Base-by-base conservation (phyloP, 2,113 vertebrate genomes). In the Hymenochirus boettgeri region DNA sequence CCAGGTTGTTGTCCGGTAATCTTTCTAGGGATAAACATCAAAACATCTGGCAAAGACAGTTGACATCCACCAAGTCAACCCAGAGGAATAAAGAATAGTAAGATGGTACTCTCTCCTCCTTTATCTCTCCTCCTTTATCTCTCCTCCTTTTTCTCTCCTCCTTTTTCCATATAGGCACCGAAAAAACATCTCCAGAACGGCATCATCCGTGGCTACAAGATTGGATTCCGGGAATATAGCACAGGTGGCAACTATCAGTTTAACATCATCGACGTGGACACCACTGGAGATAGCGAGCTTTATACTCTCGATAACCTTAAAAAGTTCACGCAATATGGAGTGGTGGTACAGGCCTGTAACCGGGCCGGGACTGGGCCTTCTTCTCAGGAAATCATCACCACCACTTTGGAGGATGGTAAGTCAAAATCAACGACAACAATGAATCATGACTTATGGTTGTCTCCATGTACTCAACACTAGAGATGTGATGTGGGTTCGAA, bases 331-430 rank as follows among this genome's bases (percentile, higher is more conserved):
- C 95, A 97, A 82, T 99, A 99, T 52, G 95, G 95, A 50, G 93
- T 99, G 82, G 94, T 98, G 71, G 96, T 99, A n/a, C 96, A 99
- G 79, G 96, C 96, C 12, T 94, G 91, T 18, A 99, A 99, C 80
- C 80, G 93, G 33, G 96, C 96, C 0, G 96, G 96, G 25, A 98
- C 94, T 0, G 96, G 96, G 21, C 96, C 96, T 3, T 97, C 96
- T 57, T 99, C 96, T 73, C 95, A 98, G 88, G 94, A 99, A 83
- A 93, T 94, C 79, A 94, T 98, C 83, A 90, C 92, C 71, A 96
- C 94, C 55, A 99, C 96, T 9, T 83, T 99, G 66, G 96, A 99
- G 81, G 96, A 99, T 0, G 96, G 96, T 99, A 80, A 61, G 89
- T 79, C 2, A 11, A 31, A n/a, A n/a, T n/a, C n/a, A n/a, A n/a